These are phyloP conservation scores for Lucilia cuprina DNA, from an alignment of 1,140 invertebrate species.

Conservation along the genomic window DNA sequence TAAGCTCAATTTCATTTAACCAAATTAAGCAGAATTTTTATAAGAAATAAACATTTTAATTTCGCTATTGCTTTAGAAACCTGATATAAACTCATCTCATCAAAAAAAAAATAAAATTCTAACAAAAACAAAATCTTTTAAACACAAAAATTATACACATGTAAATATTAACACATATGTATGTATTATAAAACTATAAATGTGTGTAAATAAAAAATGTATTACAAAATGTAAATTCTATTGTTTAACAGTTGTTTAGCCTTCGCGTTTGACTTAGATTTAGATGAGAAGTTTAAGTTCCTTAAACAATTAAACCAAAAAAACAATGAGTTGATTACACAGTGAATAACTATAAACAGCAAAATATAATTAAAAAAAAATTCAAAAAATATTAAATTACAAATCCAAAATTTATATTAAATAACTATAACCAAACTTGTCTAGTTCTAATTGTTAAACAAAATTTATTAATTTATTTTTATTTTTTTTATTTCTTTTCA, in stretches of 20 bases:
- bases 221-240: background rate
- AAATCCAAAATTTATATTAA: background rate
- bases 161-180: background rate
- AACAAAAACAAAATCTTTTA: too few species aligned
- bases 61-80: too few species aligned
- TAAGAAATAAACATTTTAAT: too few species aligned
- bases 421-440: too few species aligned
- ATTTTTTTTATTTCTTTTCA: background rate
- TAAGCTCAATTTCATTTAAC: too few species aligned
- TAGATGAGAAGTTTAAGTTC: background rate
- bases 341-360: background rate
- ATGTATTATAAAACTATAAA: background rate
- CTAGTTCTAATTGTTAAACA: background rate
- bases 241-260: slow-evolving; percentile 18
- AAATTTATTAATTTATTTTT: background rate
- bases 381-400: background rate
- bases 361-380: background rate
- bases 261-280: slow-evolving; percentile 25
- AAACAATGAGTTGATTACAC: background rate
- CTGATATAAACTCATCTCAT: too few species aligned
- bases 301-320: background rate
- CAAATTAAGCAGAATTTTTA: too few species aligned
- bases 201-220: background rate
- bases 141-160: too few species aligned
- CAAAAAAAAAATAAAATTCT: too few species aligned